These are phyloP conservation scores for Halictus ligatus DNA, from an alignment of 2,888 invertebrate species.

Conservation along the genomic window DNA sequence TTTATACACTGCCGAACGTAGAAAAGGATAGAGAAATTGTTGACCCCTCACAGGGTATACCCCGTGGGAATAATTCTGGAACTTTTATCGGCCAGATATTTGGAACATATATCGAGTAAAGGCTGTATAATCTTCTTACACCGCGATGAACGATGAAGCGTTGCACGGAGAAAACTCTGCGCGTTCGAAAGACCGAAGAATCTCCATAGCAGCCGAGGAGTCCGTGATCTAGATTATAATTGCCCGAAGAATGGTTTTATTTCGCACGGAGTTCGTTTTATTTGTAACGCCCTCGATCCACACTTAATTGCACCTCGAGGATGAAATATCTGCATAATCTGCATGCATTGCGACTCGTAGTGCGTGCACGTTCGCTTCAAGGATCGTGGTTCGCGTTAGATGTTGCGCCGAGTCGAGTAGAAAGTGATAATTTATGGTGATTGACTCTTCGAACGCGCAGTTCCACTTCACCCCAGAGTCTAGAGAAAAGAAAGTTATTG, in stretches of 20 bases:
- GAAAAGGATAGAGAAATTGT: too few species aligned
- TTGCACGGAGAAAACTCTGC: not conserved
- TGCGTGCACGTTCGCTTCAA: constrained; percentile 7
- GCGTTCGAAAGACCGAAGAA: not conserved
- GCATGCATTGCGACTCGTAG: constrained; percentile 25
- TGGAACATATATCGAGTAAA: too few species aligned
- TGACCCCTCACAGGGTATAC: too few species aligned
- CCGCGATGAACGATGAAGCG: not conserved
- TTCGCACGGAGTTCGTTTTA: constrained; percentile 36
- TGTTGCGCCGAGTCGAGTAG: constrained; percentile 29
- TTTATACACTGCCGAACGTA: too few species aligned
- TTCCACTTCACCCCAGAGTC: constrained; percentile 1
- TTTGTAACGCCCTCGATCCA: constrained; percentile 44
- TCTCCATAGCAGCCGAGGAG: constrained; percentile 1
- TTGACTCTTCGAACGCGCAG: constrained; percentile 25
- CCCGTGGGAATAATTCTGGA: too few species aligned
- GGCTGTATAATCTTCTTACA: too few species aligned
- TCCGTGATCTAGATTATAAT: constrained; percentile 36
- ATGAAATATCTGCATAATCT: constrained; percentile 38
- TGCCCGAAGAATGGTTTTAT: constrained; percentile 27
- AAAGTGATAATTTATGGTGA: constrained; percentile 54
- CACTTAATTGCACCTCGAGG: constrained; percentile 43
- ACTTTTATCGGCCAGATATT: too few species aligned
- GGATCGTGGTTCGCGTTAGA: constrained; percentile 22
- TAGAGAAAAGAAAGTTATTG: constrained; percentile 33